Base-by-base conservation (phyloP, 2,888 invertebrate species). In the Dryomyza anilis region DNA sequence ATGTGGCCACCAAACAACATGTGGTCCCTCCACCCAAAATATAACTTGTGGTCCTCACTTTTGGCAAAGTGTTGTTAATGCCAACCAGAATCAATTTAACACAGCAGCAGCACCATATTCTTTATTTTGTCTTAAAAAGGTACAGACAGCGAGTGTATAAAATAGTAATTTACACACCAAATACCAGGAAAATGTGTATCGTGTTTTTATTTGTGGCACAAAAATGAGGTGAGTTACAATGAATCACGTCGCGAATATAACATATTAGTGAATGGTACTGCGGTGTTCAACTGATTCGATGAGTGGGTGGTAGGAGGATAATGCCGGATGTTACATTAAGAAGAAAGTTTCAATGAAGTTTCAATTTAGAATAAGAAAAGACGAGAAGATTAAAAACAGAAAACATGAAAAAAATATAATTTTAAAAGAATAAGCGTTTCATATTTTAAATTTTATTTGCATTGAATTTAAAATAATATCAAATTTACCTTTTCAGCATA, bases 81-180 rank as follows among this genome's bases (percentile, higher is more conserved):
- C 23, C 39, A 12, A 39, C 39, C 14, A 39, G 48, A 50, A 23
- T 23, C 48, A 25, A 50, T 3, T n/a, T 12, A 39, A 23, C 21
- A 50, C 48, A 50, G 19, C 25, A 50, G 23, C 48, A 50, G 48
- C 48, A 50, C 19, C n/a, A 50, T 50, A 50, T 50, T 50, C 48
- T 50, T 50, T 50, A 50, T 50, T n/a, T 50, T 50, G 48, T 50
- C 48, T 50, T 23, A 7, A 50, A 50, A 50, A 14, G 14, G 23
- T 50, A 16, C 48, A 14, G 23, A 14, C 48, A 50, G 48, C 48
- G 23, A 23, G 48, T 50, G 48, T 14, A 50, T 50, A 23, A 50
- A 50, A 50, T 50, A 50, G 19, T 50, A 50, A 50, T 50, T 23
- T 21, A 25, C 48, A n/a, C 3, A 39, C 39, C 14, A 39, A n/a